Conservation (phyloP, 1,140 invertebrate genomes). For the Adelges cooleyi region DNA sequence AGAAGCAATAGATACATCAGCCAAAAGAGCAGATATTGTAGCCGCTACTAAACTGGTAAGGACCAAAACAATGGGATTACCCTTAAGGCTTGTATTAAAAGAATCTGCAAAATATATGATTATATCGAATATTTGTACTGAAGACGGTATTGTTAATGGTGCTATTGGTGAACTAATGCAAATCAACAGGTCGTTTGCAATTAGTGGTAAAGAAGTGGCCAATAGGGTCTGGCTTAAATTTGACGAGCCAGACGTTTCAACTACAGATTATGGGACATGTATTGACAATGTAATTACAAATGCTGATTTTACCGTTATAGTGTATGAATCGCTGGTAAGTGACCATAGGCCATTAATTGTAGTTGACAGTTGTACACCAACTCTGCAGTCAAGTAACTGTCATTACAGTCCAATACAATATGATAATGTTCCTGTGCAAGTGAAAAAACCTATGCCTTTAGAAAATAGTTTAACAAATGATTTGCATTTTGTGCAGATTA, state of each 20-base stretch:
- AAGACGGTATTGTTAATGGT: constrained; percentile 38
- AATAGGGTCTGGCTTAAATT: background rate
- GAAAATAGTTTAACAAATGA: no score
- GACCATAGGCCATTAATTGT: background rate
- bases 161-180: constrained; percentile 32
- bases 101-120: constrained; percentile 35
- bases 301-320: background rate
- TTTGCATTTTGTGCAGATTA: no score
- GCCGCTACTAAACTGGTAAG: background rate
- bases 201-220: background rate
- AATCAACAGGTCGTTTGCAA: background rate
- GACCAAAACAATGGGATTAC: background rate
- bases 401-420: no score
- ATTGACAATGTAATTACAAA: background rate
- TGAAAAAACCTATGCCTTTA: no score
- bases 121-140: constrained; percentile 37
- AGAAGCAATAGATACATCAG: background rate
- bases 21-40: background rate
- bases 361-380: no score
- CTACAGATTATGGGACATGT: background rate
- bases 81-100: background rate
- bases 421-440: no score
- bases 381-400: no score
- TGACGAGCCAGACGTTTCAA: background rate
- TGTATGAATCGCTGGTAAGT: background rate